A percentile compares a stretch with the other conserved stretches of the same genome.
Conservation (phyloP, 2,113 vertebrate species). For the Poecilia latipinna region DNA sequence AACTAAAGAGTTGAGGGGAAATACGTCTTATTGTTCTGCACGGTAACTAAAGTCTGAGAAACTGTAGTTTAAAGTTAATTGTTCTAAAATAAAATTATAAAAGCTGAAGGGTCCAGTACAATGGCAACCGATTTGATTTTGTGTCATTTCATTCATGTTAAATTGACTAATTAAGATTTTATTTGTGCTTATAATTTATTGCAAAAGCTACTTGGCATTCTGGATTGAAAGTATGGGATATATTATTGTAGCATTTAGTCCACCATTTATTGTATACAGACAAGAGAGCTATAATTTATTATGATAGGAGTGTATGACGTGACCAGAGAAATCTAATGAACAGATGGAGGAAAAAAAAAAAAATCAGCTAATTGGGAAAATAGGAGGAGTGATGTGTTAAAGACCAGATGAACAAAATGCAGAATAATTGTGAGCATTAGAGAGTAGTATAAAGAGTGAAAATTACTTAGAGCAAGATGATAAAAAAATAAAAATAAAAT, state of each 20-base stretch:
- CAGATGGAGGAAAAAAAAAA: neutral
- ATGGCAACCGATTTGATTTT: neutral
- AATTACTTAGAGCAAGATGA: neutral
- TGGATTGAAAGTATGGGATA: neutral
- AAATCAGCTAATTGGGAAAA: neutral
- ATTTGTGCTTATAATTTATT: slow-evolving; percentile 2
- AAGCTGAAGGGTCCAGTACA: neutral
- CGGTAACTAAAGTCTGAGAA: neutral
- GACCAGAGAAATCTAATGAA: slow-evolving; percentile 10
- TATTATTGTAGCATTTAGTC: neutral
- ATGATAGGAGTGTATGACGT: neutral
- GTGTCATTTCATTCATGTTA: neutral
- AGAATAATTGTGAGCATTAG: neutral
- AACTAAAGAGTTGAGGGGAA: neutral
- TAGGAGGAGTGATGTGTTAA: neutral
- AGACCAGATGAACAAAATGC: neutral
- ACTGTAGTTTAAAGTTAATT: neutral
- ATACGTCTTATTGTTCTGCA: slow-evolving; percentile 5
- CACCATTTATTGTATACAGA: neutral
- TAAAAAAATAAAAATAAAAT: too few relatives aligned
- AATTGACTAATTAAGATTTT: neutral
- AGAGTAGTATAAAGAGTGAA: too few relatives aligned
- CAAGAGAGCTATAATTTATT: neutral
- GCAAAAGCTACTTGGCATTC: too few relatives aligned
- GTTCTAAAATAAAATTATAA: neutral